Conservation (phyloP, 2,113 vertebrate species). For the Synchiropus splendidus region DNA sequence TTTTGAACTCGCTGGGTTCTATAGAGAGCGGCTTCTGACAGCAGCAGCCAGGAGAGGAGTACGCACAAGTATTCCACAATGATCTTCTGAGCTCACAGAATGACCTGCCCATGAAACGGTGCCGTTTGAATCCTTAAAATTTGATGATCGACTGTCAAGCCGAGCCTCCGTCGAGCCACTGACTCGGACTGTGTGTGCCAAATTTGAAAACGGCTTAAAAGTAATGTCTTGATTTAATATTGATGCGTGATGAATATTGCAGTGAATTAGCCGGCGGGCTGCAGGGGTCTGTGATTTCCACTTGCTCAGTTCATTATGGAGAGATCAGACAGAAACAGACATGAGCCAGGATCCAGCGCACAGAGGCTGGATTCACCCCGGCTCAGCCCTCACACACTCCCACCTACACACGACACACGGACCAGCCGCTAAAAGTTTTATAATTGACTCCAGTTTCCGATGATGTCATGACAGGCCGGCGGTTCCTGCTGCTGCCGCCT, state of each 20-base stretch:
- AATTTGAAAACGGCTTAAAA: constrained; percentile 40
- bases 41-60: constrained; percentile 17
- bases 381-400: constrained; percentile 10
- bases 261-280: constrained; percentile 32
- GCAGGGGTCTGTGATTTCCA: constrained; percentile 33
- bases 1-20: constrained; percentile 59
- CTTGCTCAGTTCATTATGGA: constrained; percentile 44
- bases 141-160: constrained; percentile 36
- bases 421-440: no score
- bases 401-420: constrained; percentile 13
- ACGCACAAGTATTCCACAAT: constrained; percentile 13
- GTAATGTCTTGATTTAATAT: constrained; percentile 46
- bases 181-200: constrained; percentile 14
- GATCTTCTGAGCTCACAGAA: constrained; percentile 19
- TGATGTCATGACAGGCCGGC: no score
- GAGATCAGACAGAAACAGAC: constrained; percentile 59
- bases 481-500: no score
- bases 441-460: no score
- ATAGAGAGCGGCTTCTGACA: constrained; percentile 26
- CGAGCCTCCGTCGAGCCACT: constrained; percentile 5
- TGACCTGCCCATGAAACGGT: constrained; percentile 7
- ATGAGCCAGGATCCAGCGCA: constrained; percentile 40
- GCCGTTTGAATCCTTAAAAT: constrained; percentile 19
- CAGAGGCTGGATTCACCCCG: constrained; percentile 30
- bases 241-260: constrained; percentile 57